Percentiles rank a stretch among this genome's conserved stretches.
These are phyloP conservation scores for Plagiodera versicolora DNA, from an alignment of 2,888 invertebrate species.

Conservation along the genomic window DNA sequence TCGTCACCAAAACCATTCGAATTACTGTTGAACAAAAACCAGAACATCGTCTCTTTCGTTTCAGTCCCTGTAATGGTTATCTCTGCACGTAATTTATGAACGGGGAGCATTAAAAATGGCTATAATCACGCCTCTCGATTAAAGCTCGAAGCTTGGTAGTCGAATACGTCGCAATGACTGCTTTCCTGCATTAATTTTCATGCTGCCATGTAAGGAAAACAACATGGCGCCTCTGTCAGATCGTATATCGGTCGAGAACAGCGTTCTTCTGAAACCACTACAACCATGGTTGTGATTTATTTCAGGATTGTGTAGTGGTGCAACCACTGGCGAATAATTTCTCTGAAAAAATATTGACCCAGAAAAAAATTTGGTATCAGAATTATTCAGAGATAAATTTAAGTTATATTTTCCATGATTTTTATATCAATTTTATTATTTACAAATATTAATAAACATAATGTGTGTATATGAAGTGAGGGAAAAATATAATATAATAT, in stretches of 20 bases:
- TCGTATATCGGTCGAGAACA: constrained; percentile 43
- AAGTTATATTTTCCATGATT: too few species aligned
- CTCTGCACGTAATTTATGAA: constrained; percentile 27
- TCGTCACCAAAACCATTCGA: neutral
- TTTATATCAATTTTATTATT: too few species aligned
- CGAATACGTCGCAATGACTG: constrained; percentile 32
- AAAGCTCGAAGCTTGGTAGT: constrained; percentile 32
- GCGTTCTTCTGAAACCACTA: constrained; percentile 23
- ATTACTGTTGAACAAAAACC: neutral
- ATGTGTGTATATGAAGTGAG: too few species aligned
- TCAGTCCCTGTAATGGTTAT: constrained; percentile 26
- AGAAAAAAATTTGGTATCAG: too few species aligned
- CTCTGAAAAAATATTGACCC: too few species aligned
- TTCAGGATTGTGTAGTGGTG: too few species aligned
- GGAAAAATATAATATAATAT: too few species aligned
- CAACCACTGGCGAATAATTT: too few species aligned
- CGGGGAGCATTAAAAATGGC: constrained; percentile 41
- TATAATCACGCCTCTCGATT: constrained; percentile 44
- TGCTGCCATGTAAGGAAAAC: constrained; percentile 49
- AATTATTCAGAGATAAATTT: too few species aligned
- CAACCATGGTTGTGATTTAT: too few species aligned
- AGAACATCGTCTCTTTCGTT: neutral
- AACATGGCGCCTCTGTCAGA: constrained; percentile 51
- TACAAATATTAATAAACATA: too few species aligned
- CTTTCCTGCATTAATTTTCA: constrained; percentile 50